phyloP scores from a whole-genome alignment of 2,113 vertebrate genomes.

The Chunga burmeisteri region DNA sequence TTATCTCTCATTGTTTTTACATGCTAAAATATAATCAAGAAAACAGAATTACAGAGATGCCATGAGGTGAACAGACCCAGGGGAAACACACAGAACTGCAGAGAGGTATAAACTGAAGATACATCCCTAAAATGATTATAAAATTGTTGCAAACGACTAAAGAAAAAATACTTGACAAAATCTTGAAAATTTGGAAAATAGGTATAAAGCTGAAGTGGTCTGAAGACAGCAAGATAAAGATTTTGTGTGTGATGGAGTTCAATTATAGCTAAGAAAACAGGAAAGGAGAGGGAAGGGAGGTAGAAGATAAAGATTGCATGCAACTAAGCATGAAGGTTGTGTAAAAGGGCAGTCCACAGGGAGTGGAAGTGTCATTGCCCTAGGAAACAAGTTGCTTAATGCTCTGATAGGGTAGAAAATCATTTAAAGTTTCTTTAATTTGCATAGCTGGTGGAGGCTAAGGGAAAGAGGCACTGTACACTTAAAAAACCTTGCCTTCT shows the following conservation, averaged over 20 bases:
- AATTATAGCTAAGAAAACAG: neutral
- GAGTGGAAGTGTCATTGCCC: neutral
- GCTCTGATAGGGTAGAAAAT: neutral
- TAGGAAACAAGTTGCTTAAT: neutral
- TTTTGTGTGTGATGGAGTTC: neutral
- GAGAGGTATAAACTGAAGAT: neutral
- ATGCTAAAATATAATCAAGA: constrained; percentile 16
- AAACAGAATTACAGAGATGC: neutral
- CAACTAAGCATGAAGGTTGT: neutral
- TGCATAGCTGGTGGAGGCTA: neutral
- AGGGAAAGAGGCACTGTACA: neutral
- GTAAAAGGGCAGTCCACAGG: neutral
- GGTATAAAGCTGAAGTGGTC: neutral
- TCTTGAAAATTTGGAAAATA: neutral
- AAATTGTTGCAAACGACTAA: neutral
- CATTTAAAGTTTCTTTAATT: neutral
- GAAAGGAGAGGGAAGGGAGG: neutral
- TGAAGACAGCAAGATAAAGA: neutral
- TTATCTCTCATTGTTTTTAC: neutral
- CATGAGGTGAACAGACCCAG: neutral
- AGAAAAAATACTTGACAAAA: neutral
- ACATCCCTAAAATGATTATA: neutral
- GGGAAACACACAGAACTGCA: neutral
- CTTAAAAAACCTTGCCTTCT: neutral
- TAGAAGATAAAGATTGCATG: neutral